phyloP scores from a whole-genome alignment of 2,888 invertebrate genomes.

The Aleiodes alternator region DNA sequence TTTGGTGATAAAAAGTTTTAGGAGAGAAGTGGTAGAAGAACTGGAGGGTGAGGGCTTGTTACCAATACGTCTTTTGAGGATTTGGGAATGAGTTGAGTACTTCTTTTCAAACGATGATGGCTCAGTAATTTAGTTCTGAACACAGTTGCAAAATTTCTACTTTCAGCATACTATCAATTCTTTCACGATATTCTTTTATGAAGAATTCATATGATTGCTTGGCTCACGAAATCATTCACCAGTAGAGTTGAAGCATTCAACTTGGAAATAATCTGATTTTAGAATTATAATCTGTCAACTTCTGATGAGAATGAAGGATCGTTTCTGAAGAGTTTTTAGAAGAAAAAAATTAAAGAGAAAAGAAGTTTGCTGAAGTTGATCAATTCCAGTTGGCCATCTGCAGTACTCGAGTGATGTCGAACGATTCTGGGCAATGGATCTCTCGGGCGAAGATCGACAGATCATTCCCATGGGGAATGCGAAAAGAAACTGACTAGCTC shows the following conservation, averaged over 20 bases:
- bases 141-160: no score
- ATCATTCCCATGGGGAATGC: constrained; percentile 33
- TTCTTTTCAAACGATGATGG: no score
- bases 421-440: constrained; percentile 52
- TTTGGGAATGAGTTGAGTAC: neutral
- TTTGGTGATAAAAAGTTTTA: constrained; percentile 59
- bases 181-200: no score
- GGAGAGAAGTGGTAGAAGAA: neutral
- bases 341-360: neutral
- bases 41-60: neutral
- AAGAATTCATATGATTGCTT: no score
- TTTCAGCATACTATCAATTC: no score
- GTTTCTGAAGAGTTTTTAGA: no score
- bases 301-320: no score
- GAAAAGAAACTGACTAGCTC: constrained; percentile 9
- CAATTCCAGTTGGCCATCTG: neutral
- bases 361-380: constrained; percentile 38
- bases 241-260: no score
- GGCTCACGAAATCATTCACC: no score
- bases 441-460: constrained; percentile 23
- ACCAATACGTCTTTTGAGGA: constrained; percentile 9
- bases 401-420: constrained; percentile 36
- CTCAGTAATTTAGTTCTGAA: no score
- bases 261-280: no score
- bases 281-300: no score